Base-by-base conservation (phyloP, 2,797 vertebrate genomes). In the Pseudochirops cupreus region DNA sequence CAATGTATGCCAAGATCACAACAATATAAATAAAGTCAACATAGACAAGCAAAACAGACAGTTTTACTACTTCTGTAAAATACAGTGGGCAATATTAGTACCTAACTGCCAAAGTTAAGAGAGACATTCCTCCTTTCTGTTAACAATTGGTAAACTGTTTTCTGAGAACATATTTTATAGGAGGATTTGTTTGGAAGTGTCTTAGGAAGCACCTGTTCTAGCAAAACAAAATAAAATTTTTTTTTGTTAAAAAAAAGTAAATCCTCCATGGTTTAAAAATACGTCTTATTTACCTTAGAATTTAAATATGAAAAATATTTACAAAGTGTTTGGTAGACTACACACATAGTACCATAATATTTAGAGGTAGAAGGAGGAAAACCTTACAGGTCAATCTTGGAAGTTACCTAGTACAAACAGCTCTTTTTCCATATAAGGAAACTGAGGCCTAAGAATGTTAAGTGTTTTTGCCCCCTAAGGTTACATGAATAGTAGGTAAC, bases 141-240 rank as follows among this genome's bases (percentile, higher is more conserved):
- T 82, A 82, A 82, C 67, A 46, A 82, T 46, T 24, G 18, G n/a
- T 82, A 82, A 46, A 46, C n/a, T 82, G 67, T 82, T 82, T 82
- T 82, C 67, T 82, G 67, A 82, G n/a, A 82, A 82, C n/a, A 46
- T 82, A 82, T 82, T 82, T 82, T 39, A 46, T 74, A 82, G 67
- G 7, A 7, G 7, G 18, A 82, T 82, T 82, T 82, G n/a, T 82
- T 24, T 82, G n/a, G 18, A 82, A 24, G 39, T 82, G 39, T 46
- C 7, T 21, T 82, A 29, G n/a, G 14, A 82, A 82, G 67, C n/a
- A 39, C 67, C n/a, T 82, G 67, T 24, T 82, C 67, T 46, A 82
- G 39, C 2, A 82, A 82, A 82, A 24, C 7, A 24, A 82, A 82
- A 82, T 24, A 39, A 39, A 67, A 56, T 56, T 28, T 67, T 82